phyloP scores from a whole-genome alignment of 2,113 vertebrate genomes.

The Ellobius talpinus region DNA sequence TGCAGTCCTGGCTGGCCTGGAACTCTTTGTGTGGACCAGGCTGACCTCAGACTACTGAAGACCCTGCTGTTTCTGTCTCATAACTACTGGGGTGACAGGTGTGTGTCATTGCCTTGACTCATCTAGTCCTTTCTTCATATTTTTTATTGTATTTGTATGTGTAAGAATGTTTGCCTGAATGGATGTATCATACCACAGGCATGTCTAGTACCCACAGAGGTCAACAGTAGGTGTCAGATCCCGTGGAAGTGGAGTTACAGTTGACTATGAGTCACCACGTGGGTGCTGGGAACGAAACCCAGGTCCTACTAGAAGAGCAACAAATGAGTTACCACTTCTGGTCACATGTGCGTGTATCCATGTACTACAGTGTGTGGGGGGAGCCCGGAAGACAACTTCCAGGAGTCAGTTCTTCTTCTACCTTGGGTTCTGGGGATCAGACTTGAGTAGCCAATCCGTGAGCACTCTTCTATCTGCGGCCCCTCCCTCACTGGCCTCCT shows the following conservation, averaged over 20 bases:
- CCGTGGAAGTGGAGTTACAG: not conserved
- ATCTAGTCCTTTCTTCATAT: not conserved
- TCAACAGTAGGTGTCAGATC: not conserved
- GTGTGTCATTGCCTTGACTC: not conserved
- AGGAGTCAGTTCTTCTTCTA: not conserved
- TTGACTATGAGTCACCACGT: not conserved
- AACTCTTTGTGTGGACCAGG: not conserved
- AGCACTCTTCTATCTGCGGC: not conserved
- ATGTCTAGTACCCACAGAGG: not conserved
- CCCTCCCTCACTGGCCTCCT: not conserved
- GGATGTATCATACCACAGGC: not conserved
- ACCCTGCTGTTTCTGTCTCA: not conserved
- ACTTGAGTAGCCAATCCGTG: not conserved
- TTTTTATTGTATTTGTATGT: not conserved
- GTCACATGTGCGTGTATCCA: not conserved
- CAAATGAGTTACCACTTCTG: not conserved
- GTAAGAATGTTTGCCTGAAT: not conserved
- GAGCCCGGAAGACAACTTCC: not conserved
- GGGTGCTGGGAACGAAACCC: not conserved
- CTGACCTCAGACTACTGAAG: not conserved
- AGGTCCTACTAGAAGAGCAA: not conserved
- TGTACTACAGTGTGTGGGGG: not conserved
- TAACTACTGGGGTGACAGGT: not conserved
- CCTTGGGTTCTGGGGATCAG: not conserved
- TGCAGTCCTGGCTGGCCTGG: not conserved